Evolutionary conservation across 2,888 invertebrate genomes (phyloP), one percentile per base, ranked within the genome.

Genomic region (Pristionchus exspectatus): DNA sequence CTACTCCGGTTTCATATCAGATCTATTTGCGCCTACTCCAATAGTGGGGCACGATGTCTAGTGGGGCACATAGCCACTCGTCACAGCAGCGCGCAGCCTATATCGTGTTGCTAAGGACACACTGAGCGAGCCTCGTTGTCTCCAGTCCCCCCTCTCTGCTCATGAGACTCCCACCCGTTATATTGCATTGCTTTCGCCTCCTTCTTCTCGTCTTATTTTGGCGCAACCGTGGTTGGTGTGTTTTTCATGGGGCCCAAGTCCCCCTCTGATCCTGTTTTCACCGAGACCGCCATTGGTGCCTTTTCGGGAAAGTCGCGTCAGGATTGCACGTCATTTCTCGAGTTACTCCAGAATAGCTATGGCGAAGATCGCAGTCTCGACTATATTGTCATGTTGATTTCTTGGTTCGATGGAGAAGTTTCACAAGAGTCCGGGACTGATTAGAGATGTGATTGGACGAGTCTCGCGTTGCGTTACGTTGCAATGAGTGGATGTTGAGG

Each of bases 101-200:
- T 72, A 72, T 72, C 72, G 72, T 72, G 72, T 72, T 72, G 72
- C 72, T 18, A 69, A 87, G 56, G 87, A 69, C 21, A 87, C 66
- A 10, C 38, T 16, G 38, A 18, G 27, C 4, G 7, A 18, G 12
- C 5, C 63, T 59, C 85, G 18, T 33, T n/a, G 27, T 38, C 83
- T 83, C 44, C 33, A 38, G 38, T 38, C 38, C 38, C 84, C 56
- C 7, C 9, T 14, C 85, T 30, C 38, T n/a, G 18, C 84, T 56
- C 84, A 38, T 33, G 30, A 54, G 27, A 27, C 38, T 24, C 2
- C 84, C 38, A 30, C 21, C 63, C 85, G 56, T 63, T 85, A 63
- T 63, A 38, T 85, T 63, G 27, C 63, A 54, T 50, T 50, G 24
- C 50, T 50, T 85, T 30, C 44, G 0, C 14, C 85, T 85, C 9